Evolutionary conservation across 2,797 vertebrate genomes (phyloP), one percentile per base, ranked within the genome.

Genomic region (Falco concolor): DNA sequence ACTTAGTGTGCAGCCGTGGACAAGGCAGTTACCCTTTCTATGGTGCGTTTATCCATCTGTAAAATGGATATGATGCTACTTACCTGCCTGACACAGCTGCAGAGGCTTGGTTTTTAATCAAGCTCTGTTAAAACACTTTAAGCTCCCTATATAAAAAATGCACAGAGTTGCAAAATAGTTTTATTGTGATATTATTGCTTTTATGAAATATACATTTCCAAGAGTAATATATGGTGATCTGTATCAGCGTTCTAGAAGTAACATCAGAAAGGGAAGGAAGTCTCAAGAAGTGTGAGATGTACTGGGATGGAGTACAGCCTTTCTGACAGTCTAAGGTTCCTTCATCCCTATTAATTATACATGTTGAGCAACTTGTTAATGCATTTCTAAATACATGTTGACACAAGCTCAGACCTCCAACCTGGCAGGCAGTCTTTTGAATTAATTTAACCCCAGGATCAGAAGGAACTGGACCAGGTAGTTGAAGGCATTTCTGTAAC

Each of bases 31-130:
- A 96, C 94, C 89, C 94, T 89, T 87, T 70, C 89, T 74, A 63
- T 91, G 94, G 74, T 84, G 91, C 9, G 23, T 82, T 96, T 94
- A 96, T 93, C 87, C 95, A 77, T 44, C 93, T 84, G 89, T 86
- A 95, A 94, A 97, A 96, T 94, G 74, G 94, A 56, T 91, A 77
- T 81, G 63, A 94, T 76, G 21, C 91, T 72, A 38, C 63, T 95
- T 88, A 93, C 91, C 95, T 93, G 80, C 70, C 87, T 77, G 77
- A 42, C 25, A 10, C 80, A 59, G 85, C 85, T 79, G 89, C 76
- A 86, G 70, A 54, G 54, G 61, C 79, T 96, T 94, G 94, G 96
- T 93, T 96, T 95, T 97, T 96, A 96, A 97, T 96, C 75, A 95
- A 87, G 52, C 90, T 89, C 56, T 36, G n/a, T 67, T 56, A 45